Percentiles rank a stretch among this genome's conserved stretches.
phyloP scores from a whole-genome alignment of 1,140 invertebrate genomes.

The Drosophila sulfurigaster region DNA sequence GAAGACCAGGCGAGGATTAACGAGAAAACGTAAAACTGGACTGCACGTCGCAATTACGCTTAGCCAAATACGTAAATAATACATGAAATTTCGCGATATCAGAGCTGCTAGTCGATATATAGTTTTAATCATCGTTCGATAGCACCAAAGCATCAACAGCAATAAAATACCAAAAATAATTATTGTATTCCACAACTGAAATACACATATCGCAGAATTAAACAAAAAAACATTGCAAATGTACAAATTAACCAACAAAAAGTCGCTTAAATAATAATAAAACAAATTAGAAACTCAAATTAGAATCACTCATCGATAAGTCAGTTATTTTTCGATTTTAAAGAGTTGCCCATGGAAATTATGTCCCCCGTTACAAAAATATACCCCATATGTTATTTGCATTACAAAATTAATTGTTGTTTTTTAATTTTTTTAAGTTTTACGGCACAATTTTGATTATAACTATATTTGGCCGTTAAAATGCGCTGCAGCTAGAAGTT shows the following conservation, averaged over 20 bases:
- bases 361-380: background rate
- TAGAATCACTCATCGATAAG: background rate
- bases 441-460: too few species aligned
- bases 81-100: slow-evolving; percentile 52
- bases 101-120: slow-evolving; percentile 36
- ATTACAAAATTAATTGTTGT: background rate
- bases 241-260: too few species aligned
- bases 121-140: slow-evolving; percentile 3
- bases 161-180: background rate
- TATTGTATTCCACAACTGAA: too few species aligned
- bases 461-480: too few species aligned
- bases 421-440: too few species aligned
- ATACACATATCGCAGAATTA: too few species aligned
- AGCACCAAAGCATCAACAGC: background rate
- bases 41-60: slow-evolving; percentile 30
- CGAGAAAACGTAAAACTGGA: slow-evolving; percentile 6
- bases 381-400: background rate
- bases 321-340: background rate
- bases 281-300: background rate
- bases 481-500: too few species aligned
- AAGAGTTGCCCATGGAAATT: slow-evolving; percentile 12
- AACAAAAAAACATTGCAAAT: too few species aligned
- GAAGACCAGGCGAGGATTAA: slow-evolving; percentile 20
- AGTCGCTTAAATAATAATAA: too few species aligned
- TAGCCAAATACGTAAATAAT: slow-evolving; percentile 53